Evolutionary conservation across 2,113 vertebrate genomes (phyloP).

Genomic region (Micronycteris hirsuta): DNA sequence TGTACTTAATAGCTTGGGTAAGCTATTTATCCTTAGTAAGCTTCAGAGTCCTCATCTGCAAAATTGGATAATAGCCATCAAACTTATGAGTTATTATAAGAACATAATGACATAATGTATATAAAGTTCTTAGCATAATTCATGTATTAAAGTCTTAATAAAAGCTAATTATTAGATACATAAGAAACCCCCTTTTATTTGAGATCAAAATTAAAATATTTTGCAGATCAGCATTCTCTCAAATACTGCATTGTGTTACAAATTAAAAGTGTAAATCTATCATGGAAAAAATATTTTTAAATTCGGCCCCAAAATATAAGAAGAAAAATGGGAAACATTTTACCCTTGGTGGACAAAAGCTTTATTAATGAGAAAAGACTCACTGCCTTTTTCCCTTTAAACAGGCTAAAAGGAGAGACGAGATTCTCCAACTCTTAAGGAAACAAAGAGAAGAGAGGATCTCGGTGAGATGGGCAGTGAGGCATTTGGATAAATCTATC

Average conservation of each 20-base stretch:
- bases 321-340: background rate
- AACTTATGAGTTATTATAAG: background rate
- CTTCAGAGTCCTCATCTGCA: background rate
- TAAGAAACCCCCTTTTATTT: background rate
- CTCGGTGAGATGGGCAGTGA: conserved; percentile 64
- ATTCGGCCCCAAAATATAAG: background rate
- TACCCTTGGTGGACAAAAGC: background rate
- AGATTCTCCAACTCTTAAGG: conserved; percentile 80
- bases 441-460: conserved; percentile 84
- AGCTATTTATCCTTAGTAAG: background rate
- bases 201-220: background rate
- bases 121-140: background rate
- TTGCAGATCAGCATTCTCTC: background rate
- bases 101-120: background rate
- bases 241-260: background rate
- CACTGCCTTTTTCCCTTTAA: background rate
- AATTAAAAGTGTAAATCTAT: background rate
- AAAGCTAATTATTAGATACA: background rate
- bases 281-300: conserved; percentile 13
- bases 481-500: background rate
- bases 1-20: background rate
- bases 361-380: background rate
- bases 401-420: conserved; percentile 81
- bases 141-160: background rate
- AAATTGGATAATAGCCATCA: background rate